Base-by-base conservation (phyloP, 2,888 invertebrate genomes). In the Electrophaes corylata region DNA sequence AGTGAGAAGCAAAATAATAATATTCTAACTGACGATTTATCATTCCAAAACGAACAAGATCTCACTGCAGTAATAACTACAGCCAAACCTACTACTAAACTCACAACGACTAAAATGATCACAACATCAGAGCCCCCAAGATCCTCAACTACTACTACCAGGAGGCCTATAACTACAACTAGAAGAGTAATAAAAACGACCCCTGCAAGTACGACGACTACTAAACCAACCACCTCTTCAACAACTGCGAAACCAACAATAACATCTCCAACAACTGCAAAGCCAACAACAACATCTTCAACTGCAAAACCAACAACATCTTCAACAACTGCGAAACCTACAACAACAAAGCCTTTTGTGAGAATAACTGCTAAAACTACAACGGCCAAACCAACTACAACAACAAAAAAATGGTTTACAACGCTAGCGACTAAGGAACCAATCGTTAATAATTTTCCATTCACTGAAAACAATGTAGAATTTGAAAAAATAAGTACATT, bases 401-500 rank as follows among this genome's bases (percentile, higher is more conserved):
- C 65, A n/a, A 68, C 57, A 14, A 60, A 31, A 11, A 63, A 53
- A 53, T 55, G 35, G 52, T 57, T 48, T 12, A 60, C 60, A 10
- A 70, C 51, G 35, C 46, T 45, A 50, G 54, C 62, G 20, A 71
- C 64, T 33, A 54, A 65, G 56, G 47, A 65, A 46, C 26, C 43
- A 11, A 43, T 54, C 1, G 10, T 48, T 2, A 54, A 52, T 3
- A 66, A 62, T 51, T 47, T 56, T 18, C 51, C 53, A 20, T 50
- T 47, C 16, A 80, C 78, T 1, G 78, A 83, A 51, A 81, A 79
- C 71, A 73, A 67, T 20, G 58, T 69, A 31, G 65, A 73, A 45
- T 81, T 75, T 62, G 85, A 88, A 58, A 86, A 78, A 73, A 70
- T 86, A 29, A 86, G 80, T 62, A 85, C 88, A 0, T 84, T 84